Evolutionary conservation across 2,113 vertebrate genomes (phyloP), one percentile per base, ranked within the genome.

Genomic region (Marmota monax): DNA sequence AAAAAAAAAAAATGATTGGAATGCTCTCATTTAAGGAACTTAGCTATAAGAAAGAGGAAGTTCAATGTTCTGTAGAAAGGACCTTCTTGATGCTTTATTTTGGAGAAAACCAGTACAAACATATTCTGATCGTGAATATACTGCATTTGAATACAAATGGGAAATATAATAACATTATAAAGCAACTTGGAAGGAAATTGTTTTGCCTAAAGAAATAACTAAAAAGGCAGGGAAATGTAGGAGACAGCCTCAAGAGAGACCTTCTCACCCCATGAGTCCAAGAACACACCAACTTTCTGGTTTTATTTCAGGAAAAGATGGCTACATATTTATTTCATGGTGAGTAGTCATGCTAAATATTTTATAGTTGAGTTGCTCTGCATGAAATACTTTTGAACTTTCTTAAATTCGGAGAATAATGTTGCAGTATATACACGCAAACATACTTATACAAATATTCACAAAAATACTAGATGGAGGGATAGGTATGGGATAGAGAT

Each of bases 141-240:
- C 20, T 77, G 13, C 34, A 67, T 63, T 53, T 73, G 39, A 93
- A 78, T 56, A 78, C 37, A 95, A 92, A 63, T 37, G 32, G 23
- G 63, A 84, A 92, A 61, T 90, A n/a, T 51, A 86, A 27, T 70
- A 74, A 58, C 79, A 61, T 65, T 94, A 86, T 65, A 89, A 90
- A 90, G 67, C 14, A 83, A 37, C 37, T 96, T 79, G 11, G 92
- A 96, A 82, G 74, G 56, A 74, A 95, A 92, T 34, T 83, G 16
- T 85, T 96, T 84, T 94, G 32, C 16, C 73, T 86, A 37, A 90
- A 96, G 25, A 92, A 92, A 23, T 96, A 23, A 58, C 18, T 58
- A 58, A 58, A 22, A 58, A 94, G 56, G 14, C 37, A 97, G 58
- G 74, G 79, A 89, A n/a, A 32, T 69, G 7, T 29, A 88, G 12